Percentiles rank a stretch among this genome's conserved stretches.
Conservation (phyloP, 2,888 invertebrate species). For the Andrena fulva region DNA sequence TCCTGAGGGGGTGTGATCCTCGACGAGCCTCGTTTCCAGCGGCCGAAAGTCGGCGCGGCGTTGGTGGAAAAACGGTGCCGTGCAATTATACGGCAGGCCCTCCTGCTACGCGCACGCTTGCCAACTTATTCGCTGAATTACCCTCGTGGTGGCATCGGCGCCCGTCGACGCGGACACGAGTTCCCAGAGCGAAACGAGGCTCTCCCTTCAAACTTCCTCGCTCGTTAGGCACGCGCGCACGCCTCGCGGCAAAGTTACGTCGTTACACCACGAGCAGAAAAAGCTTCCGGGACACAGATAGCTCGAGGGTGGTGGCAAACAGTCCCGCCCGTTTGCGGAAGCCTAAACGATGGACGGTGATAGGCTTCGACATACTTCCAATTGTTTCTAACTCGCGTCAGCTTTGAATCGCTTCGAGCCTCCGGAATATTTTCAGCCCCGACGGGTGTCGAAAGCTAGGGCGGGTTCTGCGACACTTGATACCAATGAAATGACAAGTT, state of each 20-base stretch:
- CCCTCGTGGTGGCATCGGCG: slow-evolving; percentile 56
- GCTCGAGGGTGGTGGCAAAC: background rate
- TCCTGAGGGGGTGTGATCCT: background rate
- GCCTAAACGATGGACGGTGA: background rate
- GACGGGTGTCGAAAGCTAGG: too few species aligned
- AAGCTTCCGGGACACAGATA: slow-evolving; percentile 27
- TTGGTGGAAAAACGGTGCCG: slow-evolving; percentile 52
- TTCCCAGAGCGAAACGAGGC: slow-evolving; percentile 57
- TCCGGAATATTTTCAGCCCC: too few species aligned
- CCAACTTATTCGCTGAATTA: slow-evolving; percentile 68
- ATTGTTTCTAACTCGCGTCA: too few species aligned
- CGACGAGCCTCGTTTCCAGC: slow-evolving; percentile 2
- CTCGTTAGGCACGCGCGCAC: slow-evolving; percentile 76
- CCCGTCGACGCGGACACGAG: slow-evolving; percentile 31
- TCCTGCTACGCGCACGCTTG: slow-evolving; percentile 22
- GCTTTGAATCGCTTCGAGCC: too few species aligned
- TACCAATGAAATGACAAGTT: background rate
- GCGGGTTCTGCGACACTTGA: too few species aligned
- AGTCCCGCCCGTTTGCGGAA: background rate
- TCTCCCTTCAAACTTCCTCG: slow-evolving; percentile 64
- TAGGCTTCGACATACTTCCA: too few species aligned
- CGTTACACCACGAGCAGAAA: slow-evolving; percentile 62
- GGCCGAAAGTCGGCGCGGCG: slow-evolving; percentile 4
- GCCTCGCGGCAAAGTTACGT: slow-evolving; percentile 68
- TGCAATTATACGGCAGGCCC: slow-evolving; percentile 54